Conservation (phyloP, 92 coral and sea anemone genomes). For the Galaxea fascicularis region DNA sequence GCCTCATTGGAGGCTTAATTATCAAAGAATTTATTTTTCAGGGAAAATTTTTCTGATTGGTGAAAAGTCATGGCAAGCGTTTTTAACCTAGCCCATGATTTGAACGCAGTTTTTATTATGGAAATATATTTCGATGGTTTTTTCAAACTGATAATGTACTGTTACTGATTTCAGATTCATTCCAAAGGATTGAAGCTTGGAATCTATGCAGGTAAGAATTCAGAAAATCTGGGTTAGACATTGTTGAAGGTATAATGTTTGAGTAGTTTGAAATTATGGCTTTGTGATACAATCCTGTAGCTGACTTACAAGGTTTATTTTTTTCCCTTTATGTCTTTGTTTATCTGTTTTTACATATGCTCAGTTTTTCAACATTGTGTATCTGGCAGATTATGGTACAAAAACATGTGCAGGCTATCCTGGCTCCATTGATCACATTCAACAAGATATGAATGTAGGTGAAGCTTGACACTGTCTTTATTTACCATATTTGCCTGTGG, state of each 20-base stretch:
- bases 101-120: too few species aligned
- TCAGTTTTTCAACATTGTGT: too few species aligned
- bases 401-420: slow-evolving; percentile 98
- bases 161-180: slow-evolving; percentile 69
- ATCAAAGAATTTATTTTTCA: too few species aligned
- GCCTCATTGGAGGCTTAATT: too few species aligned
- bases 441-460: slow-evolving; percentile 89
- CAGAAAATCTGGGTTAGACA: neutral
- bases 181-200: slow-evolving; percentile 88
- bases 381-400: slow-evolving; percentile 86
- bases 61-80: too few species aligned
- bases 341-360: too few species aligned
- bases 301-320: too few species aligned
- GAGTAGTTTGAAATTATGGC: neutral
- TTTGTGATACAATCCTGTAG: neutral
- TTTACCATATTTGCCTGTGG: too few species aligned
- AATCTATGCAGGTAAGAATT: slow-evolving; percentile 81
- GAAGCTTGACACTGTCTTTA: too few species aligned
- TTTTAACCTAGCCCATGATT: too few species aligned
- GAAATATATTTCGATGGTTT: too few species aligned
- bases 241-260: neutral
- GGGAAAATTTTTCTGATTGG: too few species aligned
- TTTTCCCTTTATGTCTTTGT: neutral
- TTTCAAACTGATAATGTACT: neutral
- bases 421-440: slow-evolving; percentile 86